Percentiles rank a stretch among this genome's conserved stretches.
Evolutionary conservation across 2,113 vertebrate species (phyloP).

Genomic region (Pagrus major): DNA sequence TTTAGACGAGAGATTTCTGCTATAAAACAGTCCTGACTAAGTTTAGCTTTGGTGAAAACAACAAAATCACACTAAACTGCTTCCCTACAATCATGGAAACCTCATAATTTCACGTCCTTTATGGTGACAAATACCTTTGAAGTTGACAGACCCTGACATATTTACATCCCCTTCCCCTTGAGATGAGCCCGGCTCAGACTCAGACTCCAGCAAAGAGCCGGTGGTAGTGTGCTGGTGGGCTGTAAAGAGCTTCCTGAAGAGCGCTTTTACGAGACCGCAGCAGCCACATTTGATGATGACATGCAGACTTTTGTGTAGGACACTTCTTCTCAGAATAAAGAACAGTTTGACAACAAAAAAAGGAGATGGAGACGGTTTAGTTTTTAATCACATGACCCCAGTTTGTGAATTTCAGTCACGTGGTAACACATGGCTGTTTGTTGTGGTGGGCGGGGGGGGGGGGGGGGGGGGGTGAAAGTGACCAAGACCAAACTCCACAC

Average conservation of each 20-base stretch:
- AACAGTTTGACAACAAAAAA: not conserved
- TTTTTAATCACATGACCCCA: not conserved
- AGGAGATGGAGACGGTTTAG: not conserved
- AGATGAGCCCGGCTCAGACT: not conserved
- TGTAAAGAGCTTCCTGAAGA: constrained; percentile 12
- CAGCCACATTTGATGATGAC: constrained; percentile 15
- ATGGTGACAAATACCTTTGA: not conserved
- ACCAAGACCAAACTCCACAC: not conserved
- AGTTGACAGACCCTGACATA: not conserved
- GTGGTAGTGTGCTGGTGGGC: not conserved
- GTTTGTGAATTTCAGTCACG: not conserved
- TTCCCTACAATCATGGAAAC: not conserved
- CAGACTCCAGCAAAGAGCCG: not conserved
- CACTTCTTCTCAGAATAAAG: not conserved
- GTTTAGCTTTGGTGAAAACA: not conserved
- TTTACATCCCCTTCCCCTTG: not conserved
- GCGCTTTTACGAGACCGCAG: not conserved
- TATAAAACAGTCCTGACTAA: not conserved
- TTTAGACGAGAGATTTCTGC: not conserved
- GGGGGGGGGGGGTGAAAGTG: not conserved
- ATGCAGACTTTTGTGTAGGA: not conserved
- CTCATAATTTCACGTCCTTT: not conserved
- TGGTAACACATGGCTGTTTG: not conserved
- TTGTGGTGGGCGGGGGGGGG: no score
- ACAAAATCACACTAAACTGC: not conserved